Evolutionary conservation across 2,888 invertebrate genomes (phyloP).

Genomic region (Meteorus cinctellus): DNA sequence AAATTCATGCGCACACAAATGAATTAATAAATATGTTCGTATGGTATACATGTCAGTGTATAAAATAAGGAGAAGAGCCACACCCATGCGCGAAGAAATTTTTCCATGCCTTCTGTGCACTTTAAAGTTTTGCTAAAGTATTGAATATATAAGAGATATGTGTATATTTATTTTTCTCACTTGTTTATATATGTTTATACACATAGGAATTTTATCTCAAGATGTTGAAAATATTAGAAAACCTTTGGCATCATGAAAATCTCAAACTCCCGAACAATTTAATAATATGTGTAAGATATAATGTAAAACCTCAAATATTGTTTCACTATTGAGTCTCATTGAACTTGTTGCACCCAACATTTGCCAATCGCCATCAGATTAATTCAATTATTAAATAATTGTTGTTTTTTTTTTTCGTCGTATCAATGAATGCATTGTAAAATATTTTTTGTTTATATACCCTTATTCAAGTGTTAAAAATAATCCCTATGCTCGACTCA

Average conservation of each 20-base stretch:
- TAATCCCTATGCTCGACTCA: too few species aligned
- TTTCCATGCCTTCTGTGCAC: constrained; percentile 41
- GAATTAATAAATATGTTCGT: neutral
- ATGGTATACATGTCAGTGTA: neutral
- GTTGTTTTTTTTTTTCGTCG: neutral
- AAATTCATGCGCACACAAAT: neutral
- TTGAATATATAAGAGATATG: neutral
- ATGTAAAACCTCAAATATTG: neutral
- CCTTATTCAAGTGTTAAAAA: too few species aligned
- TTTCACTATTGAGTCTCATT: neutral
- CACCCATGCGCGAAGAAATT: constrained; percentile 44
- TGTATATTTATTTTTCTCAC: neutral
- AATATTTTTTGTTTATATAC: too few species aligned
- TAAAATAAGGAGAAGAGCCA: constrained; percentile 31
- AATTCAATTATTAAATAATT: neutral
- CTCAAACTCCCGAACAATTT: constrained; percentile 28
- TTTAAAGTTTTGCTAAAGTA: constrained; percentile 44
- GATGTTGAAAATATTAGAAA: constrained; percentile 8
- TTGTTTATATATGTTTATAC: constrained; percentile 4
- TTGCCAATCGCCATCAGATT: constrained; percentile 13
- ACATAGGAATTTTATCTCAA: neutral
- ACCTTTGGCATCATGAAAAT: constrained; percentile 13
- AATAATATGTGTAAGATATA: neutral
- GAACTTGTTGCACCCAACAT: neutral
- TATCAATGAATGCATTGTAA: too few species aligned